A percentile compares a stretch with the other conserved stretches of the same genome.
Conservation (phyloP, 2,888 invertebrate species). For the Anoplius nigerrimus region DNA sequence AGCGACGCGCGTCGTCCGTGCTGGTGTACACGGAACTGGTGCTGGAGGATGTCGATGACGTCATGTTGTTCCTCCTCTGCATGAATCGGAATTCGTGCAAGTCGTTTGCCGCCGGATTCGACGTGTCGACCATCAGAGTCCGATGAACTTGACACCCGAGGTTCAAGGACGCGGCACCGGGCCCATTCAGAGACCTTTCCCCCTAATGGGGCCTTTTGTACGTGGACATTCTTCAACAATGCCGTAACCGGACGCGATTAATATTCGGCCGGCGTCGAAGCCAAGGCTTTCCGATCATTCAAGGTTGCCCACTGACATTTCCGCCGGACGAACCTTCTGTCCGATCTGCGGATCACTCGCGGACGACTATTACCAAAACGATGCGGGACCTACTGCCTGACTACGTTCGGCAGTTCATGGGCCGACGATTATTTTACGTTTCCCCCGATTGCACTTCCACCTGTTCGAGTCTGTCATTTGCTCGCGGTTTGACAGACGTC, state of each 20-base stretch:
- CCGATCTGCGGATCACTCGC: too few relatives aligned
- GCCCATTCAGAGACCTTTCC: not conserved
- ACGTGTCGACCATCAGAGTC: not conserved
- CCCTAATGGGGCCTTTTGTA: not conserved
- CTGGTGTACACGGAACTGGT: constrained; percentile 49
- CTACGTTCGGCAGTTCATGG: constrained; percentile 25
- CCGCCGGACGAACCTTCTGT: too few relatives aligned
- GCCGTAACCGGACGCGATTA: too few relatives aligned
- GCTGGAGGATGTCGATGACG: constrained; percentile 46
- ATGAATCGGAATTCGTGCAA: constrained; percentile 13
- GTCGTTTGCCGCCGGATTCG: too few relatives aligned
- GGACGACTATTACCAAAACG: too few relatives aligned
- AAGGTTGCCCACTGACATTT: not conserved
- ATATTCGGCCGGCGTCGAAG: too few relatives aligned
- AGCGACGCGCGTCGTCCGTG: constrained; percentile 37
- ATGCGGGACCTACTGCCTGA: too few relatives aligned
- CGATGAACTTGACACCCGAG: not conserved
- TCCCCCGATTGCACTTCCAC: constrained; percentile 1
- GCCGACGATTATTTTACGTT: not conserved
- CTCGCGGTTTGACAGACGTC: too few relatives aligned
- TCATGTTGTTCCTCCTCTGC: constrained; percentile 43
- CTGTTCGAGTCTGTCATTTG: too few relatives aligned
- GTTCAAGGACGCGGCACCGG: constrained; percentile 6
- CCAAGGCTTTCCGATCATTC: too few relatives aligned
- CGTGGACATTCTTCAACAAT: not conserved